Percentiles rank a stretch among this genome's conserved stretches.
phyloP scores from a whole-genome alignment of 2,113 vertebrate species.

The Eublepharis macularius region DNA sequence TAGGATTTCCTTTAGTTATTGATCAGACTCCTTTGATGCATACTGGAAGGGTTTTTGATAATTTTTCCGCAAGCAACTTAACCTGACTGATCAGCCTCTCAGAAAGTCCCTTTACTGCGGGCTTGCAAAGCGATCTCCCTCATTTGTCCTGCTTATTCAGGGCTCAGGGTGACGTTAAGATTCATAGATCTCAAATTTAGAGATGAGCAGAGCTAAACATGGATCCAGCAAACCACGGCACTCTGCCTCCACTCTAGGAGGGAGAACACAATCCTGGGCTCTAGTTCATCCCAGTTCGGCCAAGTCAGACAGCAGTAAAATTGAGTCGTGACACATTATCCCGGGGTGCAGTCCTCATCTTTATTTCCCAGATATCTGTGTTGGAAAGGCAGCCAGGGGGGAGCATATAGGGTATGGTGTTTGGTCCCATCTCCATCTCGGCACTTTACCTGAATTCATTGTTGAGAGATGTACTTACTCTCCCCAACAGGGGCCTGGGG shows the following conservation, averaged over 20 bases:
- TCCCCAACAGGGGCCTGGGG: too few relatives aligned
- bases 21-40: background rate
- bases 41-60: background rate
- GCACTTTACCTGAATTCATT: background rate
- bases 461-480: too few relatives aligned
- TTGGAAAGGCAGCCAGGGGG: too few relatives aligned
- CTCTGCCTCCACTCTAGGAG: background rate
- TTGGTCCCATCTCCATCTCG: background rate
- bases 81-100: background rate
- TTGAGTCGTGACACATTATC: too few relatives aligned
- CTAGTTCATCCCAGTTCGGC: too few relatives aligned
- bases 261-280: accelerated
- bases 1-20: background rate
- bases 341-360: background rate
- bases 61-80: background rate
- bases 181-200: background rate
- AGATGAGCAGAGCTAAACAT: background rate
- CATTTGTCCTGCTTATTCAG: background rate
- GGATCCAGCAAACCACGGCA: background rate
- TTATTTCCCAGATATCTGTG: background rate
- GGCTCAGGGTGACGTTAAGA: background rate
- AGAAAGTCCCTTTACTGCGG: background rate
- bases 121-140: background rate
- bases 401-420: background rate
- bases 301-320: too few relatives aligned